A percentile compares a stretch with the other conserved stretches of the same genome.
phyloP scores from a whole-genome alignment of 1,140 invertebrate genomes.

The Marisa cornuarietis region DNA sequence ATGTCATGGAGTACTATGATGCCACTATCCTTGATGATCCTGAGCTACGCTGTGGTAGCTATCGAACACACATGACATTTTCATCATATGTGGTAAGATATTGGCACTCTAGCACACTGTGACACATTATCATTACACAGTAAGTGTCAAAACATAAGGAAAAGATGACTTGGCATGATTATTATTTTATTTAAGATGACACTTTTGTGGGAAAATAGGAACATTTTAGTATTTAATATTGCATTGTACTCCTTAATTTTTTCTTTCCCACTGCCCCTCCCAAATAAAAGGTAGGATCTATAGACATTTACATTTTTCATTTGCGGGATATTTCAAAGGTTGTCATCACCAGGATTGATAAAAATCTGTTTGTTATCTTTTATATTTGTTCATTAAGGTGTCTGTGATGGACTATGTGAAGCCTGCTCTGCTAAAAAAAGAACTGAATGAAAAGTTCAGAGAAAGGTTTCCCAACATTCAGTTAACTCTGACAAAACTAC shows the following conservation, averaged over 20 bases:
- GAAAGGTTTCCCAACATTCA: constrained; percentile 95
- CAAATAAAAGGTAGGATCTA: no score
- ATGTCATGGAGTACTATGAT: constrained; percentile 72
- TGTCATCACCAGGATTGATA: neutral
- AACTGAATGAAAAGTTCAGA: constrained; percentile 96
- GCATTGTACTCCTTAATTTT: no score
- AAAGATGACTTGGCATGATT: no score
- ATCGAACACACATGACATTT: constrained; percentile 92
- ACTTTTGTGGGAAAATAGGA: no score
- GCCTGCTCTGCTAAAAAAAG: constrained; percentile 96
- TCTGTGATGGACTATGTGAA: constrained; percentile 97
- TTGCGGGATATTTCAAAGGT: neutral
- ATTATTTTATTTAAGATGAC: no score
- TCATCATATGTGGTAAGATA: constrained; percentile 87
- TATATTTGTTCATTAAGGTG: constrained; percentile 51
- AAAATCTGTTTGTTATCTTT: neutral
- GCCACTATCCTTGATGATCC: constrained; percentile 94
- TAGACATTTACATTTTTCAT: no score
- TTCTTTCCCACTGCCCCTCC: no score
- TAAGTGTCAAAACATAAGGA: no score
- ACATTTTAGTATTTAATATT: no score
- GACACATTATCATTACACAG: no score
- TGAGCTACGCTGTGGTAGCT: constrained; percentile 93
- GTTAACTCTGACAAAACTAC: constrained; percentile 94
- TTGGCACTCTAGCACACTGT: no score